Conservation (phyloP, 2,113 vertebrate species). For the Apodemus speciosus region DNA sequence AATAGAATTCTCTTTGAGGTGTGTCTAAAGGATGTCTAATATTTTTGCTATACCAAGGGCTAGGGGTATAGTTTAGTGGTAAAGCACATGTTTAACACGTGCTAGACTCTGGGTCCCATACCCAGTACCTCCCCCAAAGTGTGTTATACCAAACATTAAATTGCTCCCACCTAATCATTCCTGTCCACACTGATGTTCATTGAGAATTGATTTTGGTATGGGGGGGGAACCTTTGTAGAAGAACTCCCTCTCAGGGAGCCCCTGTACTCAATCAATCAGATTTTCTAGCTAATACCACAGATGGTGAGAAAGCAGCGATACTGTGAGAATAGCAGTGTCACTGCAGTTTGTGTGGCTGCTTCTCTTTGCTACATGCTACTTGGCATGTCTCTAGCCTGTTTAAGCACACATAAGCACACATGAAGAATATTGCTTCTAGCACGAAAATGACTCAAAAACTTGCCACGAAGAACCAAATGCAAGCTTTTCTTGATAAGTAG, state of each 20-base stretch:
- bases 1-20: constrained; percentile 32
- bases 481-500: constrained; percentile 56
- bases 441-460: constrained; percentile 56
- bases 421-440: constrained; percentile 44
- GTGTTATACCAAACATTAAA: constrained; percentile 38
- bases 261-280: constrained; percentile 31
- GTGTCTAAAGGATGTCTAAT: neutral
- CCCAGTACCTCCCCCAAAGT: neutral
- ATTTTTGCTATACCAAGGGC: neutral
- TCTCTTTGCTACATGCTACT: constrained; percentile 25
- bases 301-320: constrained; percentile 49
- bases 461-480: constrained; percentile 51
- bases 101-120: neutral
- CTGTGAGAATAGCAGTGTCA: neutral
- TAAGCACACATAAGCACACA: constrained; percentile 13
- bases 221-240: constrained; percentile 30
- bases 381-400: constrained; percentile 45
- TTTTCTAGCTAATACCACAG: constrained; percentile 44
- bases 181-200: neutral
- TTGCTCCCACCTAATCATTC: constrained; percentile 36
- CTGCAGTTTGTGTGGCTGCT: constrained; percentile 17
- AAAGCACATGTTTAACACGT: neutral
- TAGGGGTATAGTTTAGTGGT: neutral
- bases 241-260: neutral
- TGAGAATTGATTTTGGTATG: constrained; percentile 38